Base-by-base conservation (phyloP, 2,113 vertebrate species). In the Sorex araneus region DNA sequence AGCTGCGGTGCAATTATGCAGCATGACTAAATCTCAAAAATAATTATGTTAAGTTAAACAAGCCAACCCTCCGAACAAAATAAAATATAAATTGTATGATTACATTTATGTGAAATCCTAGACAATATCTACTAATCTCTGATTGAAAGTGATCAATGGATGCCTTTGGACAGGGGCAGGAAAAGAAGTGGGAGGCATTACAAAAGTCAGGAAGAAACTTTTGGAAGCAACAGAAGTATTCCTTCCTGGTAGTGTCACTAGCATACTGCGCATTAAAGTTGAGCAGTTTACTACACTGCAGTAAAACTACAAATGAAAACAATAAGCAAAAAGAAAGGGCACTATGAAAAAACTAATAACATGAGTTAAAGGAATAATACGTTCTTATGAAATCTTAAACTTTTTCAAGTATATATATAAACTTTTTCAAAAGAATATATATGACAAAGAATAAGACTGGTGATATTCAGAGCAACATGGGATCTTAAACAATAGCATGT, bases 371-470 rank as follows among this genome's bases (percentile, higher is more conserved):
- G 60, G 4, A 77, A 71, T 64, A 67, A 11, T 60, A 60, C 21
- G 4, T 23, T 54, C 54, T 60, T 23, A 19, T 21, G 8, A 60
- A 60, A 60, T 23, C 57, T 60, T 60, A 54, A 60, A 54, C 50
- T 54, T 13, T 28, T 91, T 88, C 36, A 57, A 82, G 77, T 3
- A 8, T 30, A 30, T 21, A 30, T 32, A 47, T 64, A 87, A 30
- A 30, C n/a, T 13, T 28, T 82, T 74, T 71, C n/a, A 67, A 92
- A 92, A 94, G 45, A 70, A 8, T 10, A 81, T 28, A 1, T 78
- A 28, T 30, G 27, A 90, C n/a, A 70, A 88, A 90, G 23, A 75
- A 91, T 80, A 87, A 75, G 1, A 47, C 63, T 91, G 73, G 87
- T 13, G 47, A 11, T 45, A 85, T 4, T 27, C 21, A 84, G 78